Evolutionary conservation across 2,888 invertebrate species (phyloP).

Genomic region (Pomacea canaliculata): DNA sequence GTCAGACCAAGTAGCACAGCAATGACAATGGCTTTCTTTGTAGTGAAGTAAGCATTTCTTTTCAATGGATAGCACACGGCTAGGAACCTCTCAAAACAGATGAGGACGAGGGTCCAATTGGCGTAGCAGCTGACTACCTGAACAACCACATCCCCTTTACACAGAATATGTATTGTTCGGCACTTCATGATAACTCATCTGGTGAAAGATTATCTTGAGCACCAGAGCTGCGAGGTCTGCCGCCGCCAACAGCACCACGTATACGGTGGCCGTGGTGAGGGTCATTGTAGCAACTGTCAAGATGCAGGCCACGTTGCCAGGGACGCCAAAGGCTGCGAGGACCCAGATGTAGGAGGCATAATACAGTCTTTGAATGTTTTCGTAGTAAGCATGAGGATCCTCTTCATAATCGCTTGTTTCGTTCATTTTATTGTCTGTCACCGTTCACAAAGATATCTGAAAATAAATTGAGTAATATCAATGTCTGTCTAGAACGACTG

Average conservation of each 20-base stretch:
- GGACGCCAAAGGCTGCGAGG: slow-evolving; percentile 30
- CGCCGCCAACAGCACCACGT: slow-evolving; percentile 31
- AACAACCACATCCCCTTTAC: slow-evolving; percentile 16
- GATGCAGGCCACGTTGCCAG: slow-evolving; percentile 31
- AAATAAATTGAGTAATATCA: no score
- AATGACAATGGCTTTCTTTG: slow-evolving; percentile 14
- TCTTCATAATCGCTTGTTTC: no score
- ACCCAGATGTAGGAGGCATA: slow-evolving; percentile 31
- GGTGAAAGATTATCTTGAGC: slow-evolving; percentile 27
- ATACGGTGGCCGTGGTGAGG: slow-evolving; percentile 31
- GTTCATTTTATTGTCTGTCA: no score
- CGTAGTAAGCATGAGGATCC: no score
- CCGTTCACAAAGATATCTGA: no score
- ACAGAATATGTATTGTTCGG: slow-evolving; percentile 11
- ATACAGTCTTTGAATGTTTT: no score
- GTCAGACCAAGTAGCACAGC: not conserved
- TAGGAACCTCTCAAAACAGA: slow-evolving; percentile 31
- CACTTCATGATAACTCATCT: slow-evolving; percentile 9
- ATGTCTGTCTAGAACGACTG: no score
- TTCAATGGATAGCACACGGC: slow-evolving; percentile 51
- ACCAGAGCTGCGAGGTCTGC: slow-evolving; percentile 27
- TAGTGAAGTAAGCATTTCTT: slow-evolving; percentile 23
- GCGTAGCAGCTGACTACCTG: slow-evolving; percentile 23
- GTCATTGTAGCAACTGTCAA: slow-evolving; percentile 32
- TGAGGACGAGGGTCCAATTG: slow-evolving; percentile 33